Evolutionary conservation across 2,888 invertebrate species (phyloP).

Genomic region (Drosophila merina): DNA sequence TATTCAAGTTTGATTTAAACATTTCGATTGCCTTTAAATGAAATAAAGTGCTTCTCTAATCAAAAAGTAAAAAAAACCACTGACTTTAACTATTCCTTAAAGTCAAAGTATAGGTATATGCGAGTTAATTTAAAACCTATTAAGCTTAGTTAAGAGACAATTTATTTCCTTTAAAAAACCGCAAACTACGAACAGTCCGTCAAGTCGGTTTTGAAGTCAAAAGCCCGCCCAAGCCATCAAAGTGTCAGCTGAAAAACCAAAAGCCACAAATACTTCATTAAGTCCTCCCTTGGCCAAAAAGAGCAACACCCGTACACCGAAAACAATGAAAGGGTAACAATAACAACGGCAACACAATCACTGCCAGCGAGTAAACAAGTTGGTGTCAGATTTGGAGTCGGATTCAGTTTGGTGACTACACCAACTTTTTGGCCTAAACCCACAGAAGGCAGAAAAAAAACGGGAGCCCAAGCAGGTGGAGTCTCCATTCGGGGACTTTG

Average conservation of each 20-base stretch:
- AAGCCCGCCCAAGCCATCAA: background rate
- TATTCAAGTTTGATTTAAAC: too few relatives aligned
- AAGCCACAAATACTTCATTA: constrained; percentile 3
- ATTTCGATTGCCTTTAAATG: too few relatives aligned
- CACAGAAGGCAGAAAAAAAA: background rate
- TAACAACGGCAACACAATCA: constrained; percentile 37
- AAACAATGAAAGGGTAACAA: constrained; percentile 13
- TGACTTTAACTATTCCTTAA: background rate
- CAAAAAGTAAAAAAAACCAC: too few relatives aligned
- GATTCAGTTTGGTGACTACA: constrained; percentile 42
- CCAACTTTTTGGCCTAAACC: constrained; percentile 10
- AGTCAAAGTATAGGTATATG: background rate
- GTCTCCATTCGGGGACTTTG: constrained; percentile 33
- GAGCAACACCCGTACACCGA: constrained; percentile 22
- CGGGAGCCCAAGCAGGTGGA: background rate
- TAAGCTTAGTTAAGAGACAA: background rate
- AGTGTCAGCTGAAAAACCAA: constrained; percentile 10
- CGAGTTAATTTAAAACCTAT: background rate
- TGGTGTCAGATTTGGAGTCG: constrained; percentile 27
- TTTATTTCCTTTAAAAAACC: background rate
- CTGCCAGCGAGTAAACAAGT: constrained; percentile 32
- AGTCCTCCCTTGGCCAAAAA: background rate
- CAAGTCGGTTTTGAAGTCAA: background rate
- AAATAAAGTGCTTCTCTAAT: too few relatives aligned
- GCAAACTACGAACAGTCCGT: background rate